Evolutionary conservation across 2,797 vertebrate genomes (phyloP).

Genomic region (Glossophaga mutica): DNA sequence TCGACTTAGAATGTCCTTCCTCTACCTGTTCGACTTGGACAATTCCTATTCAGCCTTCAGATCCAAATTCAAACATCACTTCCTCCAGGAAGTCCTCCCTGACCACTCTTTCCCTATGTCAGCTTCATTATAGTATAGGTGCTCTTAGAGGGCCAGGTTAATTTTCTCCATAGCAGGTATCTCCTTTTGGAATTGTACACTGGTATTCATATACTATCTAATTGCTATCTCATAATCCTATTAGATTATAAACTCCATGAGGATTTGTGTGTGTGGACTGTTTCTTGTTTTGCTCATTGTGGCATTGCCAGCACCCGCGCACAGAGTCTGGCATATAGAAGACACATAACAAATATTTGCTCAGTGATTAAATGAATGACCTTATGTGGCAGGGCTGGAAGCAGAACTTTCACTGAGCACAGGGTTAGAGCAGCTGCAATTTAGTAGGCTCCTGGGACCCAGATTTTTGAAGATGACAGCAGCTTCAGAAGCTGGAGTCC

Average conservation of each 20-base stretch:
- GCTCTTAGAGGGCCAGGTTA: not conserved
- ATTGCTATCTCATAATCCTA: not conserved
- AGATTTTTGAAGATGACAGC: not conserved
- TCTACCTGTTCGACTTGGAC: not conserved
- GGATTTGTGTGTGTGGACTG: not conserved
- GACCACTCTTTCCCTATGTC: not conserved
- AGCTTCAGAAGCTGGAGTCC: not conserved
- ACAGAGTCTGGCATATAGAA: not conserved
- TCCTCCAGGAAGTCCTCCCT: slow-evolving; percentile 43
- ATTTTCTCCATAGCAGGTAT: not conserved
- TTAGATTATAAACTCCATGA: not conserved
- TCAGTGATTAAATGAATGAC: not conserved
- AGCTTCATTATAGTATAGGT: not conserved
- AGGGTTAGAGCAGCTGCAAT: not conserved
- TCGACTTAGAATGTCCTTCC: not conserved
- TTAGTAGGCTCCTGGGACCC: not conserved
- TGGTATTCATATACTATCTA: not conserved
- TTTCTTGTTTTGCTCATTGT: not conserved
- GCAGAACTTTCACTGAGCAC: not conserved
- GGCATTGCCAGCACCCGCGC: not conserved
- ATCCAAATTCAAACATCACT: not conserved
- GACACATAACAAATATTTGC: not conserved
- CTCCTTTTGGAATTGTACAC: not conserved
- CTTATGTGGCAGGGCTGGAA: not conserved
- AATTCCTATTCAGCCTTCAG: not conserved